A percentile compares a stretch with the other conserved stretches of the same genome.
These are phyloP conservation scores for Steinernema hermaphroditum DNA, from an alignment of 2,888 invertebrate species.

Conservation along the genomic window DNA sequence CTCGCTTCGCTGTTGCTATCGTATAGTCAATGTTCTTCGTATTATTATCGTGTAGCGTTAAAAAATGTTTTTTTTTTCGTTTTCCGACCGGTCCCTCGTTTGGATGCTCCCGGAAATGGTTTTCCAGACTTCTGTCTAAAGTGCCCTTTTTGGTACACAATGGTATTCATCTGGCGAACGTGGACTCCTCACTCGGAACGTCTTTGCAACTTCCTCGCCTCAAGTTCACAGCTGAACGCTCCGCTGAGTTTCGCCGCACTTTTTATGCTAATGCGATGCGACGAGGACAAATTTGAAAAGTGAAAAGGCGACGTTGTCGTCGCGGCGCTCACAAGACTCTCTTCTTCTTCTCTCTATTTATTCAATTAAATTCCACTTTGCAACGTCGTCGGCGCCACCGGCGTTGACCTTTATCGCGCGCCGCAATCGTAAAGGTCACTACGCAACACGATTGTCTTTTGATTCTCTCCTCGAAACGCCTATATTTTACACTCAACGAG, in stretches of 20 bases:
- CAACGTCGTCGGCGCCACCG: slow-evolving; percentile 19
- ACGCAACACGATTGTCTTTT: slow-evolving; percentile 3
- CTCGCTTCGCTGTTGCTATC: too few relatives aligned
- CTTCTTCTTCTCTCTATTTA: neutral
- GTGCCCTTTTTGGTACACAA: too few relatives aligned
- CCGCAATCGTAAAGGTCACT: slow-evolving; percentile 27
- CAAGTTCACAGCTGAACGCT: neutral
- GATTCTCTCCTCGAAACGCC: neutral
- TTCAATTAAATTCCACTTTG: slow-evolving; percentile 29
- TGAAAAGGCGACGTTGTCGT: neutral
- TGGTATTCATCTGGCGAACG: too few relatives aligned
- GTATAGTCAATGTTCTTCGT: too few relatives aligned
- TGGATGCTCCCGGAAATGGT: too few relatives aligned
- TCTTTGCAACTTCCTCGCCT: slow-evolving; percentile 13
- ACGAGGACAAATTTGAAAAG: slow-evolving; percentile 12
- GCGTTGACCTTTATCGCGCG: slow-evolving; percentile 24
- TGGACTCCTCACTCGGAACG: neutral
- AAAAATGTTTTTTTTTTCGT: too few relatives aligned
- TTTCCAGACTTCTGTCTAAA: too few relatives aligned
- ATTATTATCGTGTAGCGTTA: too few relatives aligned
- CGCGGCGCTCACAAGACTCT: neutral
- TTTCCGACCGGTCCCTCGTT: too few relatives aligned
- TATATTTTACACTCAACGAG: neutral
- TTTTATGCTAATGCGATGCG: neutral
- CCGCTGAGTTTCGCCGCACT: slow-evolving; percentile 4